Base-by-base conservation (phyloP, 2,113 vertebrate genomes). In the Myiozetetes cayanensis region DNA sequence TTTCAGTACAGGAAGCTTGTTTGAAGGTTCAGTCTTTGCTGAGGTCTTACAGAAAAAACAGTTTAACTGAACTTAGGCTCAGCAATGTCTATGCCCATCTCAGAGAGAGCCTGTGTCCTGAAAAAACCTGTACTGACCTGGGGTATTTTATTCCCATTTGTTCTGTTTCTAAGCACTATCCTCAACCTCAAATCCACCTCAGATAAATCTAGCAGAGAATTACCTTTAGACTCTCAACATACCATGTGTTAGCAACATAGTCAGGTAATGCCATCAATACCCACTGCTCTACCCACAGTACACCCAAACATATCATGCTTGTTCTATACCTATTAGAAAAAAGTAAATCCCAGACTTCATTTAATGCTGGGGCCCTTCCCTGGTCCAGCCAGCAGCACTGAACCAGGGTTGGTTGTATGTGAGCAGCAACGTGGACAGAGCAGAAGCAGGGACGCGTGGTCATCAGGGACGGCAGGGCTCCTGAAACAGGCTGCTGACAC, bases 1-100 rank as follows among this genome's bases (percentile, higher is more conserved):
- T 96, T 92, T 82, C 85, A 88, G 56, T 89, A 68, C 5, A 84
- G 46, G 91, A 96, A 92, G 53, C 86, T 90, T 94, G 63, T 94
- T 80, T 97, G 49, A 70, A 83, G 5, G 65, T 65, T 87, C n/a
- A 65, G 31, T n/a, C 74, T 96, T 96, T 90, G 56, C 79, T 78
- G 66, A 67, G 20, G 62, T 94, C 82, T 80, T 87, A 30, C 2
- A 85, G 35, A 92, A 93, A 96, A 96, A 43, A 8, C 27, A 47
- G 18, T 21, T 78, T 24, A 68, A 53, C 24, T 46, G 52, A 74
- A 74, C 5, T 53, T 52, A 20, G 21, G 10, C 14, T 72, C 39
- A 43, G 33, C 19, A 78, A 22, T 63, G 24, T 31, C 39, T 53
- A 4, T 25, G 33, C 14, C 24, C 11, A 20, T 31, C 52, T 62